A percentile compares a stretch with the other conserved stretches of the same genome.
These are phyloP conservation scores for Adelosebastes latens DNA, from an alignment of 2,797 vertebrate species.

Conservation along the genomic window DNA sequence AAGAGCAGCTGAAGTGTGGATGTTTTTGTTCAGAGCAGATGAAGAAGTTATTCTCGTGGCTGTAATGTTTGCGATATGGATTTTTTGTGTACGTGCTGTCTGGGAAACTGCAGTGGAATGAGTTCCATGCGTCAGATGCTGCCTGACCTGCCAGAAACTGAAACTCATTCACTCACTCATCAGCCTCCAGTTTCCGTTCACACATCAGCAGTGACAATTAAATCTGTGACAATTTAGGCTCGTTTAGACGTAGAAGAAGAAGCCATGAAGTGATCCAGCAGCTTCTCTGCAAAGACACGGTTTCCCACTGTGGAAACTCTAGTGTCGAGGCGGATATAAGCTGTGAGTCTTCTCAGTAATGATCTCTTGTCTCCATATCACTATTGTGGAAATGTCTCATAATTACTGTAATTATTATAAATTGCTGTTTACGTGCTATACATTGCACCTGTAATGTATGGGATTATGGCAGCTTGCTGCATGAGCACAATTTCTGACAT, in stretches of 20 bases:
- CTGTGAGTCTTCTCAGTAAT: background rate
- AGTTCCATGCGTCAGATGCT: constrained; percentile 28
- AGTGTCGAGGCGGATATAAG: background rate
- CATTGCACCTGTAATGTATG: background rate
- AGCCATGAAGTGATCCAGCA: background rate
- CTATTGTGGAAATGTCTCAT: background rate
- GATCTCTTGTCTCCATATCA: background rate
- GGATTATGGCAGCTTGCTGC: background rate
- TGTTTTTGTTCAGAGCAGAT: constrained; percentile 40
- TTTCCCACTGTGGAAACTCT: background rate
- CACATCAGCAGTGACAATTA: constrained; percentile 20
- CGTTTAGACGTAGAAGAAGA: constrained; percentile 5
- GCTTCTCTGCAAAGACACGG: background rate
- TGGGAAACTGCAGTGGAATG: constrained; percentile 22
- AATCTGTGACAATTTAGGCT: constrained; percentile 11
- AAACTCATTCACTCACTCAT: constrained; percentile 31
- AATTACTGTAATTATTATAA: background rate
- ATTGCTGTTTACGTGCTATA: background rate
- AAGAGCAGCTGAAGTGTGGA: constrained; percentile 23
- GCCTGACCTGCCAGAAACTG: constrained; percentile 32
- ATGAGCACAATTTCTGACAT: background rate
- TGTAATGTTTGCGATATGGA: constrained; percentile 61
- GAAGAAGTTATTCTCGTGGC: constrained; percentile 31
- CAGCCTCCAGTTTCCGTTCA: constrained; percentile 30
- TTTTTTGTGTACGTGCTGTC: constrained; percentile 52